These are phyloP conservation scores for Lepidurus packardi DNA, from an alignment of 1,140 invertebrate species.

Conservation along the genomic window DNA sequence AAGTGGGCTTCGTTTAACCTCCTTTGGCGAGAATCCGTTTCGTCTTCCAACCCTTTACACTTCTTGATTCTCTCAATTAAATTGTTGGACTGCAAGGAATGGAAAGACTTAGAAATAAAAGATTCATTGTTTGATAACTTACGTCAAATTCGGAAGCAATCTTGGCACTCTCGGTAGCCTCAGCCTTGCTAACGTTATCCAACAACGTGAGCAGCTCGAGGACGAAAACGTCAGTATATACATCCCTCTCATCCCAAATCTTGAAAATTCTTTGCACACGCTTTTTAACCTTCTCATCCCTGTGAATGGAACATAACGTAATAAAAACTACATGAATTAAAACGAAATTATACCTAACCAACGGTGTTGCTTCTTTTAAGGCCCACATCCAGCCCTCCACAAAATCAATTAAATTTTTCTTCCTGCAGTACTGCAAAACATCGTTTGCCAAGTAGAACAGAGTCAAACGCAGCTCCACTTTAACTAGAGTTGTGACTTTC, in stretches of 20 bases:
- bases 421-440: slow-evolving; percentile 90
- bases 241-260: slow-evolving; percentile 85
- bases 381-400: slow-evolving; percentile 86
- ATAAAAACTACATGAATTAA: not conserved
- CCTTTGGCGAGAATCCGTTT: slow-evolving; percentile 60
- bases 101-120: slow-evolving; percentile 39
- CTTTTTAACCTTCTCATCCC: slow-evolving; percentile 79
- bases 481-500: slow-evolving; percentile 49
- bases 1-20: slow-evolving; percentile 53
- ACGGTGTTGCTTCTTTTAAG: slow-evolving; percentile 78
- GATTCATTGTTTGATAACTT: slow-evolving; percentile 37
- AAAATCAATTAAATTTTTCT: slow-evolving; percentile 74
- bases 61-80: slow-evolving; percentile 61
- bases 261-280: slow-evolving; percentile 83
- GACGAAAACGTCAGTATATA: slow-evolving; percentile 81
- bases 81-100: slow-evolving; percentile 49
- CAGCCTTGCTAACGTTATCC: slow-evolving; percentile 53
- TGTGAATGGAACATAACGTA: slow-evolving; percentile 44
- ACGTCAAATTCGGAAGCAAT: slow-evolving; percentile 55
- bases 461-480: slow-evolving; percentile 74
- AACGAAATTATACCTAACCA: slow-evolving; percentile 62
- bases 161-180: slow-evolving; percentile 48
- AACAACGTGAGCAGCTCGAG: slow-evolving; percentile 72
- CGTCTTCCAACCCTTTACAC: slow-evolving; percentile 58
- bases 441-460: slow-evolving; percentile 94